Evolutionary conservation across 2,113 vertebrate genomes (phyloP), one percentile per base, ranked within the genome.

Genomic region (Aldabrachelys gigantea): DNA sequence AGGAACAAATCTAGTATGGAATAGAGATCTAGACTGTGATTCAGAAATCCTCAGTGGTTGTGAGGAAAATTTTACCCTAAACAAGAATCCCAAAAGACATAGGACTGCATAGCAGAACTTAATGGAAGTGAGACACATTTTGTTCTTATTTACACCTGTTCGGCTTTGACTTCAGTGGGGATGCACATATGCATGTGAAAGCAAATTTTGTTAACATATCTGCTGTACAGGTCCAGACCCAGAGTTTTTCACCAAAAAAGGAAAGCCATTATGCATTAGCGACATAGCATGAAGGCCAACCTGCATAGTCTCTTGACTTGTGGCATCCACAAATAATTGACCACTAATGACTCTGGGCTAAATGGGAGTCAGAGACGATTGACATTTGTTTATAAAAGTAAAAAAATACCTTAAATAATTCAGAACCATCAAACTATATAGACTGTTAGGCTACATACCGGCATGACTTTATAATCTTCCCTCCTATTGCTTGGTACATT

Each of bases 1-100:
- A 22, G 25, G 88, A 94, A 59, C 22, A 85, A 84, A 31, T 35
- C 19, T 17, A 89, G 49, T 13, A 17, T 79, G 50, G 16, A 87
- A 13, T 82, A 35, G 10, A 0, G 1, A n/a, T 10, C 5, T 12
- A 50, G 2, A 8, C 3, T 0, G 0, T 31, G 10, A 41, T 93
- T 62, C 89, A 4, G 21, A 87, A 52, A 49, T 21, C 81, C 5
- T 24, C 29, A 49, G 7, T 50, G 54, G 27, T 12, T 88, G 19
- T 84, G 94, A 95, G 54, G n/a, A 87, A 1, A 84, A 84, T 57
- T 89, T 53, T 72, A 12, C 54, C 54, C 10, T 52, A 35, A 82
- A 90, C 35, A 89, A 59, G 10, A 38, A 1, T 6, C 87, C 19
- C n/a, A 54, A 89, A 35, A 16, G 65, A n/a, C 17, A 38, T 69